Evolutionary conservation across 1,140 invertebrate species (phyloP).

Genomic region (Solenopsis fugax): DNA sequence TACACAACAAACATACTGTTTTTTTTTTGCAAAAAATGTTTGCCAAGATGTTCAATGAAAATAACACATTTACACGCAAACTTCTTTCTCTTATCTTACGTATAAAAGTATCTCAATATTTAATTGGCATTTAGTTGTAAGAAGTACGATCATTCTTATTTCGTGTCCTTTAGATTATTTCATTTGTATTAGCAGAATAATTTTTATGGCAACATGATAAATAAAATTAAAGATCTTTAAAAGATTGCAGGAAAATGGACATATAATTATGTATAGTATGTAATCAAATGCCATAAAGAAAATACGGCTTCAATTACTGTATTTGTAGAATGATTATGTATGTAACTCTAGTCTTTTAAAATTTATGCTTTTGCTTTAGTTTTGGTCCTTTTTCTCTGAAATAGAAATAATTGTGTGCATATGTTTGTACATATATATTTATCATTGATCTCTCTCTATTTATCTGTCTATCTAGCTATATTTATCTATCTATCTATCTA

Average conservation of each 20-base stretch:
- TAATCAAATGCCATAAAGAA: not conserved
- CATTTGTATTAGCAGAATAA: conserved; percentile 43
- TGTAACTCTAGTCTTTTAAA: conserved; percentile 24
- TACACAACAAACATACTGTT: not conserved
- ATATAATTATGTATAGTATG: not conserved
- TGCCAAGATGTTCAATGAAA: conserved; percentile 50
- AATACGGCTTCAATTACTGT: not conserved
- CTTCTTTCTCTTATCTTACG: conserved; percentile 27
- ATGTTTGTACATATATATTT: not conserved
- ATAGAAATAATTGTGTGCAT: not conserved
- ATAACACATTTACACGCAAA: conserved; percentile 60
- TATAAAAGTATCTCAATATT: conserved; percentile 74
- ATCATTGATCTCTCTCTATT: not conserved
- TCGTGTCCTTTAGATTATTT: conserved; percentile 29
- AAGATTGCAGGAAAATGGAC: conserved; percentile 8
- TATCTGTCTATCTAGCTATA: not conserved
- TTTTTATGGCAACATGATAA: conserved; percentile 51
- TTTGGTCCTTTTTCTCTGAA: conserved; percentile 31
- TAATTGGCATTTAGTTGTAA: conserved; percentile 70
- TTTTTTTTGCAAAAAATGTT: conserved; percentile 63
- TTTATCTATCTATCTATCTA: not conserved
- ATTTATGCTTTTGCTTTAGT: not conserved
- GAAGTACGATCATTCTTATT: conserved; percentile 15
- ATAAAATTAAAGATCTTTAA: conserved; percentile 63
- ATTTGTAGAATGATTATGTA: not conserved